Percentiles rank a stretch among this genome's conserved stretches.
phyloP scores from a whole-genome alignment of 2,113 vertebrate species.

The Oenanthe melanoleuca region DNA sequence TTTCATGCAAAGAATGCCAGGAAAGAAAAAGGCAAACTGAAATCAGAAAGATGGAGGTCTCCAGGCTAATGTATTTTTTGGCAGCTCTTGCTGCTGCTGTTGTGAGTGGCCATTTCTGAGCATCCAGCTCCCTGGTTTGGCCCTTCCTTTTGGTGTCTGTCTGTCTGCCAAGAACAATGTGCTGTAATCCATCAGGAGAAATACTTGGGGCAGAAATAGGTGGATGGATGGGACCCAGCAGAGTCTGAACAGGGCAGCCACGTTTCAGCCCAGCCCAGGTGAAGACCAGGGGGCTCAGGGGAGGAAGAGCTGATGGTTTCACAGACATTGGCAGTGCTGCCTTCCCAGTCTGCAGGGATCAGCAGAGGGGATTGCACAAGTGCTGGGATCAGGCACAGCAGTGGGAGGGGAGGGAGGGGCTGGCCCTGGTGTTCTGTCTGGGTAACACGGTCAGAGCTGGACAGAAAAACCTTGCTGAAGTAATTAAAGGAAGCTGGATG shows the following conservation, averaged over 20 bases:
- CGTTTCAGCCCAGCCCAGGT: rapidly evolving
- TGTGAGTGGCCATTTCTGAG: neutral
- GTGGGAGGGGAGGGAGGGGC: neutral
- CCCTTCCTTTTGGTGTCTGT: neutral
- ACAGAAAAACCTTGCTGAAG: neutral
- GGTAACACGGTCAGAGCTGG: neutral
- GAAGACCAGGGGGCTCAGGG: neutral
- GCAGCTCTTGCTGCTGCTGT: neutral
- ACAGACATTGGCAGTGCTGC: neutral
- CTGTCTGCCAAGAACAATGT: neutral
- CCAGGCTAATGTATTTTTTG: neutral
- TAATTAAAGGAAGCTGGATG: neutral
- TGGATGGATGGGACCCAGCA: neutral
- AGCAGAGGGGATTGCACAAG: neutral
- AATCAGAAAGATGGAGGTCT: neutral
- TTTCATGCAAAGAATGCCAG: neutral
- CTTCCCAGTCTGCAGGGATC: neutral
- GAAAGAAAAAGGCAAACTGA: neutral
- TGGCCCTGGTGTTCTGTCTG: neutral
- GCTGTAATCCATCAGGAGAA: neutral
- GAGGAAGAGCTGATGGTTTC: neutral
- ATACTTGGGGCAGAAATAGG: neutral
- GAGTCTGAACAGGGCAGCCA: neutral
- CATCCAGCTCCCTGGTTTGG: neutral
- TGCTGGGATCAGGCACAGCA: neutral